phyloP scores from a whole-genome alignment of 2,797 vertebrate genomes.

The Holocentrus rufus region DNA sequence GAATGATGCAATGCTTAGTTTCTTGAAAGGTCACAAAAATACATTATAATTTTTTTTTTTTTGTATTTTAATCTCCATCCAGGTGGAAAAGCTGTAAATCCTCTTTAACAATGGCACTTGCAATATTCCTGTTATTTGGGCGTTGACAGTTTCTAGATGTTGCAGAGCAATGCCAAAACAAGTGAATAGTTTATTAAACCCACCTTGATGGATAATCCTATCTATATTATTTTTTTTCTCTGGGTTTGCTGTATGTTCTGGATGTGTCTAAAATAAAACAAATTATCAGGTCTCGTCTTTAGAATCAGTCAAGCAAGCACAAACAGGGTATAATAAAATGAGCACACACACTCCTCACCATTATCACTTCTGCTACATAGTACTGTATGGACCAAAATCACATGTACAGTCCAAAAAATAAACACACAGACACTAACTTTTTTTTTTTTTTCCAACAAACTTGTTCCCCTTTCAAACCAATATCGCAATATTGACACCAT shows the following conservation, averaged over 20 bases:
- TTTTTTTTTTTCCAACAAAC: conserved; percentile 77
- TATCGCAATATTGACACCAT: conserved; percentile 82
- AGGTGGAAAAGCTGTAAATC: background rate
- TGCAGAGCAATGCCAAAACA: conserved; percentile 47
- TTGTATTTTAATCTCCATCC: background rate
- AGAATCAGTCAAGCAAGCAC: background rate
- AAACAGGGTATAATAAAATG: background rate
- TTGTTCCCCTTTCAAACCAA: conserved; percentile 81
- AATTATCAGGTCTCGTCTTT: background rate
- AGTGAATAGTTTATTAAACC: conserved; percentile 31
- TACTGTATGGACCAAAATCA: background rate
- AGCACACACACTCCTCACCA: background rate
- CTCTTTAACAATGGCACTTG: background rate
- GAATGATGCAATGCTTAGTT: conserved; percentile 18
- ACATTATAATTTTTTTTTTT: background rate
- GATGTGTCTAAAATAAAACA: conserved; percentile 42
- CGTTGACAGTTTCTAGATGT: conserved; percentile 31
- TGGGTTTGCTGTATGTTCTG: conserved; percentile 25
- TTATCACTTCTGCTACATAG: too few species aligned
- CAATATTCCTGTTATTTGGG: background rate
- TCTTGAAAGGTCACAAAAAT: conserved; percentile 7
- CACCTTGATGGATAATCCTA: conserved; percentile 8
- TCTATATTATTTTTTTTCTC: conserved; percentile 17
- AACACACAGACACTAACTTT: conserved; percentile 65
- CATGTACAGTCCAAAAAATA: conserved; percentile 25